Percentiles rank a stretch among this genome's conserved stretches.
phyloP scores from a whole-genome alignment of 1,140 invertebrate genomes.

The Drosophila neocordata region DNA sequence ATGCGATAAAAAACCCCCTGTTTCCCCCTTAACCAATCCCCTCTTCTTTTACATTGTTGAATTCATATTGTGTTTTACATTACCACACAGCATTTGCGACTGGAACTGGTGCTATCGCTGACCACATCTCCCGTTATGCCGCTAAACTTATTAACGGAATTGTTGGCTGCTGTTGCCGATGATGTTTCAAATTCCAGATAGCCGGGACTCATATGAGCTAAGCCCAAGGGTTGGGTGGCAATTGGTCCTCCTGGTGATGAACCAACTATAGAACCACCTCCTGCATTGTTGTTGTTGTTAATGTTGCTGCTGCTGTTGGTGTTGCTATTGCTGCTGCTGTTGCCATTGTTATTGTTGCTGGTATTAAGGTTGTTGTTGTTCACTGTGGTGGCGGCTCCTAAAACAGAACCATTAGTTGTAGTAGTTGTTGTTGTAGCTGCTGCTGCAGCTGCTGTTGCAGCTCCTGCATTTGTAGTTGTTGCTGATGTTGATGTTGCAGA shows the following conservation, averaged over 20 bases:
- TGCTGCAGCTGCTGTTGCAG: constrained; percentile 13
- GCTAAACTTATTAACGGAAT: constrained; percentile 84
- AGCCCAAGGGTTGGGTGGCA: constrained; percentile 50
- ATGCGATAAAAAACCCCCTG: not conserved
- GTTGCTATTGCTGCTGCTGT: constrained; percentile 58
- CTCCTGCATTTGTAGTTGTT: constrained; percentile 40
- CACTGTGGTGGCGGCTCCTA: constrained; percentile 70
- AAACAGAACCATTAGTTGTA: constrained; percentile 80
- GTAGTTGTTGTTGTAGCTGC: constrained; percentile 42
- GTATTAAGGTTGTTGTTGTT: constrained; percentile 55
- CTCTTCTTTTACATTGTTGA: too few species aligned
- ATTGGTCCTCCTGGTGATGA: constrained; percentile 43
- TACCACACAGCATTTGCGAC: constrained; percentile 85
- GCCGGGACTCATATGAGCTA: constrained; percentile 64
- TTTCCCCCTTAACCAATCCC: too few species aligned
- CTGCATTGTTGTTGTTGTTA: constrained; percentile 4
- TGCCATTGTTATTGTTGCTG: constrained; percentile 65
- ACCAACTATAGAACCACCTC: constrained; percentile 23
- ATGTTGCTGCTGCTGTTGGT: constrained; percentile 25
- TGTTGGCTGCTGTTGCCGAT: constrained; percentile 61
- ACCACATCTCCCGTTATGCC: constrained; percentile 87
- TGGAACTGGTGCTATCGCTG: constrained; percentile 85
- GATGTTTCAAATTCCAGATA: constrained; percentile 60
- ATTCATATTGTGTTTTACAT: constrained; percentile 54
- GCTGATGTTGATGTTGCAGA: constrained; percentile 48